These are phyloP conservation scores for Rhingia campestris DNA, from an alignment of 2,888 invertebrate genomes.

Conservation along the genomic window DNA sequence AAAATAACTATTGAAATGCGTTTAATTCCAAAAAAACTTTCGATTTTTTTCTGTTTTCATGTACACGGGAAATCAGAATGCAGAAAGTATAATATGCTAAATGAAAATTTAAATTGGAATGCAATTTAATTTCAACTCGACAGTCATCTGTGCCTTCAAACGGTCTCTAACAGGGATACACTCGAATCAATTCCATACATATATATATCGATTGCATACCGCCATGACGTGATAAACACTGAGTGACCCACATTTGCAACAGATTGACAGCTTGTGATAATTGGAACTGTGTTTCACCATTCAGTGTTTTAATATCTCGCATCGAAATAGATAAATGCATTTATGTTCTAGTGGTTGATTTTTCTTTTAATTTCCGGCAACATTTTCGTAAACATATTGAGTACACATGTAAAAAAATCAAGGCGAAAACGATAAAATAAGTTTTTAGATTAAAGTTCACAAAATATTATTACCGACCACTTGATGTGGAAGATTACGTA, in stretches of 20 bases:
- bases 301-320: not conserved
- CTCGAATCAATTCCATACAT: constrained; percentile 6
- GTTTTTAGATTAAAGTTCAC: too few relatives aligned
- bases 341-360: not conserved
- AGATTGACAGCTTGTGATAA: constrained; percentile 12
- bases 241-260: constrained; percentile 9
- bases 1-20: too few relatives aligned
- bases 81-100: not conserved
- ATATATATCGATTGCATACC: constrained; percentile 12
- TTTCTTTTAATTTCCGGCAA: constrained; percentile 3
- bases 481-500: not conserved
- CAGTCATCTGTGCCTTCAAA: too few relatives aligned
- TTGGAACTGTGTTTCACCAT: constrained; percentile 8
- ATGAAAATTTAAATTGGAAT: not conserved
- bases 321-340: not conserved
- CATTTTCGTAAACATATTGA: not conserved
- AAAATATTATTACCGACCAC: too few relatives aligned
- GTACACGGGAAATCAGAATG: not conserved
- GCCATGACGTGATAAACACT: not conserved
- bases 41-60: too few relatives aligned
- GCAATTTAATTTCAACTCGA: not conserved
- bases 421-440: too few relatives aligned
- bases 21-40: too few relatives aligned
- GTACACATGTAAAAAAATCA: not conserved
- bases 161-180: not conserved